A percentile compares a stretch with the other conserved stretches of the same genome.
These are phyloP conservation scores for Thalassophryne amazonica DNA, from an alignment of 2,797 vertebrate species.

Conservation along the genomic window DNA sequence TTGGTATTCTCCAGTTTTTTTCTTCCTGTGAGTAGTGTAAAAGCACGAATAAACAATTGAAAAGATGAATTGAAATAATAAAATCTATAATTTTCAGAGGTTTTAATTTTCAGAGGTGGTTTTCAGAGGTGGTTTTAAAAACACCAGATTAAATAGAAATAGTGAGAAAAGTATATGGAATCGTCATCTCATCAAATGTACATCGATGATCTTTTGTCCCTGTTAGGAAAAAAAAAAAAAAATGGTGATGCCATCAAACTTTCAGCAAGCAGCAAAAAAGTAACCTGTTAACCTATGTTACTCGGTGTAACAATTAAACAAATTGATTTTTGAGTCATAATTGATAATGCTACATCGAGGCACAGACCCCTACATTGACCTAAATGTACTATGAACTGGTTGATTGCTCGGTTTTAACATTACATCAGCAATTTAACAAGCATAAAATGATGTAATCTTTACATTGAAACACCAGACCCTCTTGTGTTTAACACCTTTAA, in stretches of 20 bases:
- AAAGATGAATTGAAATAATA: not conserved
- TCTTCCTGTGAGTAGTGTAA: not conserved
- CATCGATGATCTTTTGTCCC: conserved; percentile 93
- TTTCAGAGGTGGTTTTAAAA: not conserved
- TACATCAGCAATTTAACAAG: too few relatives aligned
- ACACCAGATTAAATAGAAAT: conserved; percentile 48
- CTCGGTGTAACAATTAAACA: too few relatives aligned
- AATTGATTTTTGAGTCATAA: too few relatives aligned
- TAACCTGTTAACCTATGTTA: conserved; percentile 76
- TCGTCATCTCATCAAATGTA: conserved; percentile 84
- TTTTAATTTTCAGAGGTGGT: not conserved
- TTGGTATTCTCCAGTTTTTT: not conserved
- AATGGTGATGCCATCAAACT: conserved; percentile 88
- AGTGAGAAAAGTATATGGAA: conserved; percentile 71
- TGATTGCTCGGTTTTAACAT: too few relatives aligned
- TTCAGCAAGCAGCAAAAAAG: conserved; percentile 82
- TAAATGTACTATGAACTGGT: too few relatives aligned
- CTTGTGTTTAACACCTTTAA: too few relatives aligned
- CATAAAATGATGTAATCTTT: too few relatives aligned
- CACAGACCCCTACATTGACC: too few relatives aligned
- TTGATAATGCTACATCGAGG: too few relatives aligned
- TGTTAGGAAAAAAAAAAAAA: conserved; percentile 87
- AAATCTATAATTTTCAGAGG: not conserved
- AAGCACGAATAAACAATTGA: too few relatives aligned
- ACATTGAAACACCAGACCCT: too few relatives aligned